phyloP scores from a whole-genome alignment of 2,797 vertebrate genomes.

The Pogoniulus pusillus region DNA sequence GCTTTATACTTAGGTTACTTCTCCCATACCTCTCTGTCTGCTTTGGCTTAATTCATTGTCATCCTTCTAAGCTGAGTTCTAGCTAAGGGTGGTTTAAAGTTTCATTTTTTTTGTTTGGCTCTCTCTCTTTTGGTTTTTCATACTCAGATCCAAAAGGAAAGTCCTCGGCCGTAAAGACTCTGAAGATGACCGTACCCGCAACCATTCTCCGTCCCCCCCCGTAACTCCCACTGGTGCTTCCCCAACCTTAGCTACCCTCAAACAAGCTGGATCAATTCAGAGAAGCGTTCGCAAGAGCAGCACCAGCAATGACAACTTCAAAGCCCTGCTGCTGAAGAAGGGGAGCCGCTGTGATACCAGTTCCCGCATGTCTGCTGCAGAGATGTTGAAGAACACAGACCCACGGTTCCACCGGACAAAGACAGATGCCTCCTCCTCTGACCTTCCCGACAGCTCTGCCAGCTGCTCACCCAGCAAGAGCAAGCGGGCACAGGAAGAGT shows the following conservation, averaged over 20 bases:
- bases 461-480: conserved; percentile 81
- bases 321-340: conserved; percentile 94
- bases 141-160: conserved; percentile 93
- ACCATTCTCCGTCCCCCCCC: conserved; percentile 81
- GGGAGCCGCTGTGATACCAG: conserved; percentile 92
- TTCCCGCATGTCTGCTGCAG: conserved; percentile 93
- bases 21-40: not conserved
- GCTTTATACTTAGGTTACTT: conserved; percentile 4
- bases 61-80: not conserved
- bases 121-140: conserved; percentile 5
- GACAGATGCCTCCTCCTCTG: conserved; percentile 73
- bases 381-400: conserved; percentile 95
- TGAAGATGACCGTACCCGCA: conserved; percentile 87
- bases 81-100: not conserved
- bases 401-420: conserved; percentile 86
- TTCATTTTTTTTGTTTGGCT: not conserved
- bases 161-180: conserved; percentile 95
- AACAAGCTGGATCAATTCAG: conserved; percentile 89
- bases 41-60: conserved; percentile 26
- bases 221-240: conserved; percentile 77
- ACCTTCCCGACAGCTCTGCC: conserved; percentile 77
- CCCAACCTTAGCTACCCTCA: conserved; percentile 73
- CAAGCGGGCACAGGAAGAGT: conserved; percentile 86
- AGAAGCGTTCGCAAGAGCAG: conserved; percentile 90
- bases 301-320: conserved; percentile 98